phyloP scores from a whole-genome alignment of 2,797 vertebrate species.

The Gallirallus australis region DNA sequence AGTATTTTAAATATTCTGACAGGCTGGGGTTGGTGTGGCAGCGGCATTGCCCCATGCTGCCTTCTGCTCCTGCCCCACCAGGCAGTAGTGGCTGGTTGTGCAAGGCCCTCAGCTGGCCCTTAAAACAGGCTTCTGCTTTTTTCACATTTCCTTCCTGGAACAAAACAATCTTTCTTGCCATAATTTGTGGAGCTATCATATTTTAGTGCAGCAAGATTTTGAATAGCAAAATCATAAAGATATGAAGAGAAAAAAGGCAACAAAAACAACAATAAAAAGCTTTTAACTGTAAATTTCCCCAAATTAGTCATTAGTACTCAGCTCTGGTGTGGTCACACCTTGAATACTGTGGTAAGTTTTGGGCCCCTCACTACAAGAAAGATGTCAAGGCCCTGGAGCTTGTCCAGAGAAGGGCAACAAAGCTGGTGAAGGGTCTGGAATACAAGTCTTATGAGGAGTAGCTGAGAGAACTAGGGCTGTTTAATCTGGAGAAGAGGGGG shows the following conservation, averaged over 20 bases:
- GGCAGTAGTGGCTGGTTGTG: neutral
- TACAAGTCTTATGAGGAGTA: no score
- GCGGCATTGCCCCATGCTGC: fast-evolving
- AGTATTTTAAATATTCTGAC: neutral
- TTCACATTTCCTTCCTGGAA: neutral
- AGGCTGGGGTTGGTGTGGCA: neutral
- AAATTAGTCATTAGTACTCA: neutral
- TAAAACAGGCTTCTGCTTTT: neutral
- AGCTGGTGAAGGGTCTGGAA: no score
- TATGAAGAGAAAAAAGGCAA: neutral
- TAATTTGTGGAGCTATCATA: neutral
- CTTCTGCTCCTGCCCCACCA: neutral
- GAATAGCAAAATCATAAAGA: neutral
- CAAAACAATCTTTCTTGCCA: neutral
- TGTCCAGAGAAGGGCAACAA: no score
- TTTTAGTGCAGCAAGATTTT: neutral
- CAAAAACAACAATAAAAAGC: neutral
- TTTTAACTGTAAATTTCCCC: neutral
- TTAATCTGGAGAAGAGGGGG: no score
- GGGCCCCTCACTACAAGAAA: no score
- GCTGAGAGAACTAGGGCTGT: no score
- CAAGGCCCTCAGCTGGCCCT: neutral
- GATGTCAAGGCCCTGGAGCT: no score
- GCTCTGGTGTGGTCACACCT: no score
- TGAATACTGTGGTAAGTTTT: no score